A percentile compares a stretch with the other conserved stretches of the same genome.
Conservation (phyloP, 2,797 vertebrate genomes). For the Lepilemur ruficaudatus region DNA sequence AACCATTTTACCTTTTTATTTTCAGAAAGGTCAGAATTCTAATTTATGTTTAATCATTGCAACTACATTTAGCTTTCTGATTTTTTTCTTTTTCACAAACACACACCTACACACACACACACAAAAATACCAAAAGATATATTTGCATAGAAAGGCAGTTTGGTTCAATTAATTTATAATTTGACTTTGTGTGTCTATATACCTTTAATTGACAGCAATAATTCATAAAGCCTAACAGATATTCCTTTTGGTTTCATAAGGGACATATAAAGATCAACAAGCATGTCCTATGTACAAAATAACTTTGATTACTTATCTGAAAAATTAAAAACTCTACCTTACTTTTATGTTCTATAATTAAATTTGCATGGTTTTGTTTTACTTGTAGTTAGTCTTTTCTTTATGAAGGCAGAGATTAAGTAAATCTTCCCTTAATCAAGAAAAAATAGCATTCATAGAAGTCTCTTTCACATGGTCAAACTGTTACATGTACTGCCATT, state of each 20-base stretch:
- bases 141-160: background rate
- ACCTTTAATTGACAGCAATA: background rate
- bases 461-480: background rate
- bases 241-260: background rate
- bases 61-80: background rate
- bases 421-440: background rate
- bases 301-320: background rate
- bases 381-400: background rate
- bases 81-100: background rate
- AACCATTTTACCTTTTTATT: slow-evolving; percentile 24
- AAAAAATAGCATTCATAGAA: background rate
- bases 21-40: background rate
- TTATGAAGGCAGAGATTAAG: background rate
- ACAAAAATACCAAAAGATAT: background rate
- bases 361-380: background rate
- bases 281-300: background rate
- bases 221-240: background rate
- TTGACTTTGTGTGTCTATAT: background rate
- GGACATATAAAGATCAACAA: background rate
- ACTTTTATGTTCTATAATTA: background rate
- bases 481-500: background rate
- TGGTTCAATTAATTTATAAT: background rate
- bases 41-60: background rate
- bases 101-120: background rate
- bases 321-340: background rate